Evolutionary conservation across 37 sponge, comb jelly and placozoan genomes (phyloP).

Genomic region (Chondrosia reniformis): DNA sequence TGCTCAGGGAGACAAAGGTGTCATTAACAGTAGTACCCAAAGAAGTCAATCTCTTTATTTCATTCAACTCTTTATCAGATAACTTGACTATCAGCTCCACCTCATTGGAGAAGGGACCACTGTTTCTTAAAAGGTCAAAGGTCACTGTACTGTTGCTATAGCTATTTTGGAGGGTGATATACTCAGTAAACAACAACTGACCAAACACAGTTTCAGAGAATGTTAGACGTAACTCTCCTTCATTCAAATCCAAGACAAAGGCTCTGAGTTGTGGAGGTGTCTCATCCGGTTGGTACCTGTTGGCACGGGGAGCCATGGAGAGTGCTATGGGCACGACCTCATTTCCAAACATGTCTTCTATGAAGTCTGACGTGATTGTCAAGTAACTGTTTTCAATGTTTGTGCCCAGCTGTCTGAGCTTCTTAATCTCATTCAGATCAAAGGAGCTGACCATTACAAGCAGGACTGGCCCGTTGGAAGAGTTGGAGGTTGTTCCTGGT

Average conservation of each 20-base stretch:
- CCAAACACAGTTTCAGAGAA: conserved; percentile 83
- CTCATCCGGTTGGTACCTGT: conserved; percentile 31
- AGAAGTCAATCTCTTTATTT: conserved; percentile 63
- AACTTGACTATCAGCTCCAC: conserved; percentile 36
- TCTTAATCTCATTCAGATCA: conserved; percentile 73
- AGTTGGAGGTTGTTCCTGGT: conserved; percentile 37
- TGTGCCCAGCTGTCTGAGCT: conserved; percentile 43
- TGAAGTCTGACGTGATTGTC: conserved; percentile 36
- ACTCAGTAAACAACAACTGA: conserved; percentile 10
- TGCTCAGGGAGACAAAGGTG: conserved; percentile 64
- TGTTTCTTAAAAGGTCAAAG: conserved; percentile 13
- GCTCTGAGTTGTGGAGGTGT: conserved; percentile 53
- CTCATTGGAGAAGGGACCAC: not conserved
- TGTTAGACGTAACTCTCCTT: conserved; percentile 52
- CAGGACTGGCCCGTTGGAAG: conserved; percentile 63
- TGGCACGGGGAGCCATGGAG: conserved; percentile 4
- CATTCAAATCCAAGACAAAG: conserved; percentile 73
- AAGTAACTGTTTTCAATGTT: conserved; percentile 41
- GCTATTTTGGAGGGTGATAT: conserved; percentile 48
- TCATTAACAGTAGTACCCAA: conserved; percentile 51
- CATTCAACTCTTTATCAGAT: conserved; percentile 56
- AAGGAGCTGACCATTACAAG: conserved; percentile 24
- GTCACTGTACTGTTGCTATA: conserved; percentile 16
- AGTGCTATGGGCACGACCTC: conserved; percentile 28
- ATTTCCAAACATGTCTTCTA: conserved; percentile 82